Evolutionary conservation across 2,113 vertebrate species (phyloP).

Genomic region (Tamias sibiricus): DNA sequence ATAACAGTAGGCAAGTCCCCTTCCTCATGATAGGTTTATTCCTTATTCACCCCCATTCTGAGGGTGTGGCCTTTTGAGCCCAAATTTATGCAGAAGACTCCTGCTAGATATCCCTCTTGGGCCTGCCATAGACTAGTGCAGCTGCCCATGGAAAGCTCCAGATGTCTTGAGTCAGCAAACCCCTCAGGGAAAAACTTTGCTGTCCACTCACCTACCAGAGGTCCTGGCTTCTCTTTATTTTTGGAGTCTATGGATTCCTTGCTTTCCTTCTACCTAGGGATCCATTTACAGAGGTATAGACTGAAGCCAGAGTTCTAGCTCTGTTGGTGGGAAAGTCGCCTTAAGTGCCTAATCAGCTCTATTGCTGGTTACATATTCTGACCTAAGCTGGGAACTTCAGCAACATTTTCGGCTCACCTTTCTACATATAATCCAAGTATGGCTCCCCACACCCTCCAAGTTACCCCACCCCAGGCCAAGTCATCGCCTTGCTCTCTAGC

Average conservation of each 20-base stretch:
- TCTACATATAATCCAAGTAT: background rate
- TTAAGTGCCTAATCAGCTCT: background rate
- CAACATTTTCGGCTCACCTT: background rate
- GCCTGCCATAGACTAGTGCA: background rate
- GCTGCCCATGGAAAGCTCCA: background rate
- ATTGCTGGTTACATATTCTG: background rate
- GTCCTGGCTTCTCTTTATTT: background rate
- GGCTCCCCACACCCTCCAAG: fast-evolving
- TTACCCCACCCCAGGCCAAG: background rate
- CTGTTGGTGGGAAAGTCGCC: background rate
- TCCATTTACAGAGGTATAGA: background rate
- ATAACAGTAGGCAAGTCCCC: background rate
- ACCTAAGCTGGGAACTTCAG: background rate
- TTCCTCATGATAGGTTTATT: background rate
- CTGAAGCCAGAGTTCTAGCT: background rate
- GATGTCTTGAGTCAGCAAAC: background rate
- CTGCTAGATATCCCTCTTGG: background rate
- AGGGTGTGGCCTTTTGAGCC: background rate
- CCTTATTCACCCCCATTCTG: background rate
- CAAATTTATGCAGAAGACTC: background rate
- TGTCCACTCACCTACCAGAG: background rate
- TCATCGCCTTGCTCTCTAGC: background rate
- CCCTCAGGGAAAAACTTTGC: background rate
- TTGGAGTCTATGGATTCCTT: background rate
- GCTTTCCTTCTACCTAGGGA: background rate